Conservation (phyloP, 2,888 invertebrate species). For the Orthosia gracilis region DNA sequence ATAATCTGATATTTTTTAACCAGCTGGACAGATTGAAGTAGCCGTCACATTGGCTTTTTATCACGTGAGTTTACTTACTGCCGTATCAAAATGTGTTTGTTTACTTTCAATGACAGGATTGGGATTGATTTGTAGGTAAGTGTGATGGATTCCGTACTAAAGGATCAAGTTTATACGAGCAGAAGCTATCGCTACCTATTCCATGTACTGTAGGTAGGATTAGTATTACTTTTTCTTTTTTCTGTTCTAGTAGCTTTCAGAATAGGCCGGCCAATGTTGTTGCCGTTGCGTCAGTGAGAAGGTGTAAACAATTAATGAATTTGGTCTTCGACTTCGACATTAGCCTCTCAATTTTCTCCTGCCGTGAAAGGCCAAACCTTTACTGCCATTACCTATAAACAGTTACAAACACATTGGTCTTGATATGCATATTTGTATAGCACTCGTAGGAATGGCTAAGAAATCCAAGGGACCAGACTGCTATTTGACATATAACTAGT, state of each 20-base stretch:
- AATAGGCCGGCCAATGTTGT: too few relatives aligned
- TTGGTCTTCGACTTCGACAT: neutral
- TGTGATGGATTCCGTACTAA: constrained; percentile 8
- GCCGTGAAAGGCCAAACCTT: too few relatives aligned
- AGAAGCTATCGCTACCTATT: neutral
- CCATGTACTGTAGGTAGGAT: neutral
- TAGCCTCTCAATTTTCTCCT: neutral
- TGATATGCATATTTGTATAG: too few relatives aligned
- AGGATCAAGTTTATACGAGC: neutral
- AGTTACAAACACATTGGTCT: too few relatives aligned
- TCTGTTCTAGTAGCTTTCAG: neutral
- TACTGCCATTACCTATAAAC: too few relatives aligned
- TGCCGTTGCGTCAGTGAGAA: neutral
- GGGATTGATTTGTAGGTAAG: constrained; percentile 17
- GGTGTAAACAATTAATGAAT: neutral
- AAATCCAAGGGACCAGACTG: too few relatives aligned
- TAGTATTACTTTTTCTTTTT: neutral
- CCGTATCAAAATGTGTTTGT: constrained; percentile 49
- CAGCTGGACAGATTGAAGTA: constrained; percentile 68
- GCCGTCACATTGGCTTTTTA: constrained; percentile 58
- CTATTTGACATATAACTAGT: too few relatives aligned
- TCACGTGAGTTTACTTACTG: constrained; percentile 59
- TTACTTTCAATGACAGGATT: constrained; percentile 31
- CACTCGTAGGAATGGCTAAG: too few relatives aligned
- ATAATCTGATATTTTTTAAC: constrained; percentile 64